phyloP scores from a whole-genome alignment of 2,113 vertebrate species.

The Oophaga pumilio region DNA sequence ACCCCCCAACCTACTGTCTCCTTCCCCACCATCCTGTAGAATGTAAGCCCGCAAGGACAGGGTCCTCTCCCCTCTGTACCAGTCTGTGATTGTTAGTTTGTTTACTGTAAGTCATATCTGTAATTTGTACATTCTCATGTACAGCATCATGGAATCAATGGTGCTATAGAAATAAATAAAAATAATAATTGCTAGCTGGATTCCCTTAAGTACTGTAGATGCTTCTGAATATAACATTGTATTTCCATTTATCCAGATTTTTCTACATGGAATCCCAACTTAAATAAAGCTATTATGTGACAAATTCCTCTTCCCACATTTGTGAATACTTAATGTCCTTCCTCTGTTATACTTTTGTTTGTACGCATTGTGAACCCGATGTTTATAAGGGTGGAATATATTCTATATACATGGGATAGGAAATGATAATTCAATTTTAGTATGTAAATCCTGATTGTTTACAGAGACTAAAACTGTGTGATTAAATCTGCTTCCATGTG shows the following conservation, averaged over 20 bases:
- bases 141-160: no score
- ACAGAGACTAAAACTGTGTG: slow-evolving; percentile 8
- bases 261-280: not conserved
- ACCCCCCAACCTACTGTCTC: no score
- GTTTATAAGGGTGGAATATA: slow-evolving; percentile 34
- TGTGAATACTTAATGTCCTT: slow-evolving; percentile 3
- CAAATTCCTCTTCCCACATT: not conserved
- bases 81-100: no score
- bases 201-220: not conserved
- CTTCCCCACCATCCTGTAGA: no score
- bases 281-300: not conserved
- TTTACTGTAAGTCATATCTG: no score
- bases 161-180: no score
- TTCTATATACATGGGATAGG: slow-evolving; percentile 29
- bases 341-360: slow-evolving; percentile 27
- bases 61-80: no score
- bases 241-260: not conserved
- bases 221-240: not conserved
- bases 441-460: slow-evolving; percentile 49
- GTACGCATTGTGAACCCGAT: slow-evolving; percentile 29
- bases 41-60: no score
- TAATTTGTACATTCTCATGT: no score
- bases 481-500: slow-evolving; percentile 11
- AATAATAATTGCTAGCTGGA: not conserved
- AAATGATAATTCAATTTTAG: slow-evolving; percentile 53